phyloP scores from a whole-genome alignment of 2,888 invertebrate species.

The Spodoptera picta region DNA sequence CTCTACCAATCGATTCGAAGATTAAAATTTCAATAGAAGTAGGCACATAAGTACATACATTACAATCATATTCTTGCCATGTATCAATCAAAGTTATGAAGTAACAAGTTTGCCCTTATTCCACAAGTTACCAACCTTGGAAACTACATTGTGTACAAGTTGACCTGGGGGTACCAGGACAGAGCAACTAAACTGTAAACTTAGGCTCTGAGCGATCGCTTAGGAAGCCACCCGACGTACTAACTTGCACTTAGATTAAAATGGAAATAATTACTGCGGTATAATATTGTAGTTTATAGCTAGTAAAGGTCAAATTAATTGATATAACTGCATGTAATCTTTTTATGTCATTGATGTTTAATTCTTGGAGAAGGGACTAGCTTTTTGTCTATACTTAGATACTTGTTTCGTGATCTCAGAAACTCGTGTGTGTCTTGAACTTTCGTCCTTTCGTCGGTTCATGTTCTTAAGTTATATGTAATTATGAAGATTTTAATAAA shows the following conservation, averaged over 20 bases:
- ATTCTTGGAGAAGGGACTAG: too few relatives aligned
- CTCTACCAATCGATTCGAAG: too few relatives aligned
- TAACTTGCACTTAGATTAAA: conserved; percentile 40
- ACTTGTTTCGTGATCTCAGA: not conserved
- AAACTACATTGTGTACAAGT: conserved; percentile 49
- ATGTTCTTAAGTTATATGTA: too few relatives aligned
- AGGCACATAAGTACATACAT: not conserved
- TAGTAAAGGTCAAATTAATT: too few relatives aligned
- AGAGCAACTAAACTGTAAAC: conserved; percentile 48
- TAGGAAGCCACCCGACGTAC: conserved; percentile 30
- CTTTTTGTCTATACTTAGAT: too few relatives aligned
- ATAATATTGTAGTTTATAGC: not conserved
- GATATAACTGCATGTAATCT: not conserved
- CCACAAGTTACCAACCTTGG: conserved; percentile 52
- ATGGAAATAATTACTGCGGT: conserved; percentile 32
- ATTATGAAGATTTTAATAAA: too few relatives aligned
- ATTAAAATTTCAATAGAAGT: not conserved
- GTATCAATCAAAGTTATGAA: conserved; percentile 35
- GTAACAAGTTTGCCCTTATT: conserved; percentile 54
- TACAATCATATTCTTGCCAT: conserved; percentile 15
- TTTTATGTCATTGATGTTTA: not conserved
- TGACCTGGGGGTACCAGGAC: conserved; percentile 49
- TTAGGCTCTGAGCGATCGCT: conserved; percentile 41
- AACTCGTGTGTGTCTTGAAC: conserved; percentile 40
- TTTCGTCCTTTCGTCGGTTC: conserved; percentile 14